Percentiles rank a stretch among this genome's conserved stretches.
Conservation (phyloP, 2,888 invertebrate genomes). For the Caenorhabditis sp. region DNA sequence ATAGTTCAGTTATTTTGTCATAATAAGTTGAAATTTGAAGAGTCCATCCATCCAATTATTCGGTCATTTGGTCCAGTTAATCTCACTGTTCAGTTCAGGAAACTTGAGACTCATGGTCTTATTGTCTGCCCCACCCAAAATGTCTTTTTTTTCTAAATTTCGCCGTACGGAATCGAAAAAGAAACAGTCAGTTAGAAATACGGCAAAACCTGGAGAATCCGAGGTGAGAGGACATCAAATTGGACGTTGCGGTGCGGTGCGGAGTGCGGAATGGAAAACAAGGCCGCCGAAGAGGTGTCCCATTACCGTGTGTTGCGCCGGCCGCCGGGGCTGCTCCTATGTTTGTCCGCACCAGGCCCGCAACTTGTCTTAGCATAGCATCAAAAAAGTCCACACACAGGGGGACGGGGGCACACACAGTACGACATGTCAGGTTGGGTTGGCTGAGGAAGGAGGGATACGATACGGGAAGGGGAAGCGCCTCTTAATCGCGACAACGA, state of each 20-base stretch:
- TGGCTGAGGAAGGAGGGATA: too few species aligned
- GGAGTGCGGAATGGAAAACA: conserved; percentile 51
- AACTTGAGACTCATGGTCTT: neutral
- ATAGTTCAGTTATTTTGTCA: too few species aligned
- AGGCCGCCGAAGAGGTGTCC: conserved; percentile 66
- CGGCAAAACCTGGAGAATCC: too few species aligned
- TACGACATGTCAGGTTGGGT: conserved; percentile 57
- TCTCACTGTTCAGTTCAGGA: too few species aligned
- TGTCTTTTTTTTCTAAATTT: conserved; percentile 28
- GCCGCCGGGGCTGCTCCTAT: conserved; percentile 56
- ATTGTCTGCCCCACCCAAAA: neutral
- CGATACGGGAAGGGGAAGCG: conserved; percentile 9
- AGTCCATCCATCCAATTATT: too few species aligned
- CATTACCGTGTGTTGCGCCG: conserved; percentile 52
- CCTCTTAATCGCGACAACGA: conserved; percentile 53
- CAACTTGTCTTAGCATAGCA: conserved; percentile 66
- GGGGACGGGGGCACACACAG: too few species aligned
- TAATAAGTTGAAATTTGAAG: too few species aligned
- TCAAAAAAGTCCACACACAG: conserved; percentile 55
- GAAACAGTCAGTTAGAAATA: too few species aligned
- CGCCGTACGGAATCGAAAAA: conserved; percentile 27
- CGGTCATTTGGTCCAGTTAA: too few species aligned
- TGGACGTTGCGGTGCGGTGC: conserved; percentile 17
- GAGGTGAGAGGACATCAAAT: conserved; percentile 52
- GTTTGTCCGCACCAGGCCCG: conserved; percentile 64